Evolutionary conservation across 1,140 invertebrate species (phyloP).

Genomic region (Berghia stephanieae): DNA sequence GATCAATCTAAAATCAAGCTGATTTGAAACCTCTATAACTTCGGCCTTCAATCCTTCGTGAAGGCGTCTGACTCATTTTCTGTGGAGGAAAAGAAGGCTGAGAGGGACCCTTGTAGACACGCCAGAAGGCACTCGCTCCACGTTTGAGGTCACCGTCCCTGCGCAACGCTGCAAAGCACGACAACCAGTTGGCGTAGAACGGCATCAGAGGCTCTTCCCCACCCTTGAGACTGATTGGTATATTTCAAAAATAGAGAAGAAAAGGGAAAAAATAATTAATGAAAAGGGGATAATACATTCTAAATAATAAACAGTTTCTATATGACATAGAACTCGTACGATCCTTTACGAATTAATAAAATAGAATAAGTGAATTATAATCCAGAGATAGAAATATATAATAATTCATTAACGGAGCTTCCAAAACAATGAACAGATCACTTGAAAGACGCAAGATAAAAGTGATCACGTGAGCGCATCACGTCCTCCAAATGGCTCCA

Average conservation of each 20-base stretch:
- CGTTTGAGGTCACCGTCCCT: slow-evolving; percentile 79
- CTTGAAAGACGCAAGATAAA: too few relatives aligned
- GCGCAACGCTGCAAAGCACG: slow-evolving; percentile 80
- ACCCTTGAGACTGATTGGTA: slow-evolving; percentile 73
- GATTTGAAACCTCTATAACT: too few relatives aligned
- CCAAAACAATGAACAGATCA: too few relatives aligned
- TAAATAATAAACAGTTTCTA: not conserved
- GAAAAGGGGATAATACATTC: not conserved
- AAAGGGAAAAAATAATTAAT: slow-evolving; percentile 40
- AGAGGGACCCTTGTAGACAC: slow-evolving; percentile 80
- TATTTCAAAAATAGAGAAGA: too few relatives aligned
- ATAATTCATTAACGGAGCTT: too few relatives aligned
- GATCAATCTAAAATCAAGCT: too few relatives aligned
- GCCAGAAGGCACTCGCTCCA: slow-evolving; percentile 83
- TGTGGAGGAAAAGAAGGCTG: too few relatives aligned
- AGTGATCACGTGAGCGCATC: too few relatives aligned
- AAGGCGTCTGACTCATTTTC: too few relatives aligned
- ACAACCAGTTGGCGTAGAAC: slow-evolving; percentile 78
- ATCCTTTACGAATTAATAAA: not conserved
- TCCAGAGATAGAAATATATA: too few relatives aligned
- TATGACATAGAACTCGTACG: not conserved
- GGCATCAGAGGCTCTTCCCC: slow-evolving; percentile 84
- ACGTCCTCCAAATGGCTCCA: too few relatives aligned
- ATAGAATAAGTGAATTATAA: not conserved
- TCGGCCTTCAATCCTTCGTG: too few relatives aligned